Evolutionary conservation across 2,888 invertebrate species (phyloP), one percentile per base, ranked within the genome.

Genomic region (Oligia strigilis): DNA sequence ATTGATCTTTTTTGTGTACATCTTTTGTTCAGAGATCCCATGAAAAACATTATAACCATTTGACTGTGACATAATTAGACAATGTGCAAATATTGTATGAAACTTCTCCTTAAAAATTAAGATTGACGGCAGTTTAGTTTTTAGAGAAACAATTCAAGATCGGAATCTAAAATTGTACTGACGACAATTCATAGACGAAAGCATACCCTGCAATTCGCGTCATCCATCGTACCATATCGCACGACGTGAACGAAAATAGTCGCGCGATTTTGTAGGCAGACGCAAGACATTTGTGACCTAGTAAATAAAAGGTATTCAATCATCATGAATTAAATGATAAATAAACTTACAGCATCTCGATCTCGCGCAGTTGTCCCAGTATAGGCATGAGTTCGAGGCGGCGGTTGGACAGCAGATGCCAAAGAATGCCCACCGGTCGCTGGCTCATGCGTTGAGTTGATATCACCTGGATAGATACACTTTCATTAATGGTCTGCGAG

Each of bases 341-440:
- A n/a, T n/a, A n/a, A n/a, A n/a, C 97, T 97, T 92, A 98, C 98
- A 97, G 97, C 96, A 98, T 98, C 90, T 98, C 98, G 81, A 97
- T 97, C 78, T 98, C 98, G 83, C 98, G 97, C 72, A 99, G 96
- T 83, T 97, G 97, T 85, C 98, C 98, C 83, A 99, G 96, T 75
- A 98, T 97, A 13, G 98, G 98, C 96, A 98, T 98, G 75, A 98
- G 97, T 89, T 97, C 97, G 43, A 99, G 93, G 83, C 98, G 98
- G 74, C 98, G 97, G 89, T 98, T 97, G 55, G 98, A 98, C 76
- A 99, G 95, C 85, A 98, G 93, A 87, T 98, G 98, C 99, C 99
- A 99, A 91, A 98, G 97, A 64, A 99, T 98, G n/a, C 98, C 98
- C 62, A 94, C 93, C 3, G 99, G 99, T 88, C 98, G 92, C 81